Conservation (phyloP, 2,113 vertebrate species). For the Mirza zaza region DNA sequence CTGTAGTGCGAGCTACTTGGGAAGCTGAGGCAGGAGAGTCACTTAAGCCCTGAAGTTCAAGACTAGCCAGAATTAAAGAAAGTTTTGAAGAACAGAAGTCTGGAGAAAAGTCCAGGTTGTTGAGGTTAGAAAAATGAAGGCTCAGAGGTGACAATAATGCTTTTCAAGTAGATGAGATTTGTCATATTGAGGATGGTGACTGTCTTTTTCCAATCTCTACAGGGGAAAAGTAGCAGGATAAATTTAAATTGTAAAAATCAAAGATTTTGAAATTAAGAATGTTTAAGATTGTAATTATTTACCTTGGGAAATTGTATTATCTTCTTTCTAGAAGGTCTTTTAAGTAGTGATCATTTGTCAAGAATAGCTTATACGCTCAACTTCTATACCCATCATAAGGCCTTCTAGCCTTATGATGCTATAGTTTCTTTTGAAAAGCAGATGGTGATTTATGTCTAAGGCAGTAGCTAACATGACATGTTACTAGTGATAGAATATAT, state of each 20-base stretch:
- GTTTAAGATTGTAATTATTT: not conserved
- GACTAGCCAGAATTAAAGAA: not conserved
- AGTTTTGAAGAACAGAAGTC: not conserved
- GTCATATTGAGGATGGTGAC: not conserved
- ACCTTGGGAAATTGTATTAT: not conserved
- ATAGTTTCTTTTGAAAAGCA: not conserved
- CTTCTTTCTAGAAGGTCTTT: conserved; percentile 23
- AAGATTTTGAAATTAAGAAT: not conserved
- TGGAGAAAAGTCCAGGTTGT: not conserved
- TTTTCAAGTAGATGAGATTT: not conserved
- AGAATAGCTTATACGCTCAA: not conserved
- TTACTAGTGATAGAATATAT: not conserved
- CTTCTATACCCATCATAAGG: not conserved
- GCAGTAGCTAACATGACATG: not conserved
- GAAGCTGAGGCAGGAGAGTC: too few relatives aligned
- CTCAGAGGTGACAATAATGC: not conserved
- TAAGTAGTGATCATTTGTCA: not conserved
- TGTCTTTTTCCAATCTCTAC: not conserved
- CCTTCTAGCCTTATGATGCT: not conserved
- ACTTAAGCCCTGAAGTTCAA: too few relatives aligned
- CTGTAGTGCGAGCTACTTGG: too few relatives aligned
- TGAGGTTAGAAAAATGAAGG: not conserved
- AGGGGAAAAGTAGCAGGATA: not conserved
- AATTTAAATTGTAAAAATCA: not conserved
- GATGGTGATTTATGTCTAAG: not conserved